Percentiles rank a stretch among this genome's conserved stretches.
phyloP scores from a whole-genome alignment of 2,888 invertebrate genomes.

The Platynereis dumerilii region DNA sequence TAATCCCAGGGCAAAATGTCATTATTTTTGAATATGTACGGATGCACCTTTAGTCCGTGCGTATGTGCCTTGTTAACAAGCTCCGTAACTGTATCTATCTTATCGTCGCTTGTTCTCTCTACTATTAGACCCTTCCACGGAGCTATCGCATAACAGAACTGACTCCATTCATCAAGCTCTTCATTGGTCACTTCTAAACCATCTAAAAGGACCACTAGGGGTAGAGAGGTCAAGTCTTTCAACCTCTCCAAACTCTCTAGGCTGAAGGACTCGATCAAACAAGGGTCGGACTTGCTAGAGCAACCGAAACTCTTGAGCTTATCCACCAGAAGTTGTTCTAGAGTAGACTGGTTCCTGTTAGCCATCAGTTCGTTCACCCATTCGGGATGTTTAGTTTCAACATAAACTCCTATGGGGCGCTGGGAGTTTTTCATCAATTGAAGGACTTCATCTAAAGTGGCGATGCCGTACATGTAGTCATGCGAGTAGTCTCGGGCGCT shows the following conservation, averaged over 20 bases:
- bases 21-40: slow-evolving; percentile 38
- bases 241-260: slow-evolving; percentile 27
- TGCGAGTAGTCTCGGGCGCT: slow-evolving; percentile 30
- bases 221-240: slow-evolving; percentile 22
- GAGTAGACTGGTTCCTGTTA: slow-evolving; percentile 23
- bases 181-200: slow-evolving; percentile 1
- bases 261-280: slow-evolving; percentile 37
- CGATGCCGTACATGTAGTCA: slow-evolving; percentile 28
- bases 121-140: slow-evolving; percentile 24
- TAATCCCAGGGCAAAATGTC: slow-evolving; percentile 34
- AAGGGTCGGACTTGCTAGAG: slow-evolving; percentile 18
- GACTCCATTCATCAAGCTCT: slow-evolving; percentile 21
- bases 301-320: slow-evolving; percentile 23
- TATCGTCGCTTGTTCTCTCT: background rate
- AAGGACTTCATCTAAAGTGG: slow-evolving; percentile 35
- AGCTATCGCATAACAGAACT: slow-evolving; percentile 33
- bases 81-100: slow-evolving; percentile 24
- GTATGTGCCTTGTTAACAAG: slow-evolving; percentile 24
- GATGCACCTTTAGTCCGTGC: slow-evolving; percentile 28
- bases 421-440: slow-evolving; percentile 20
- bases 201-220: slow-evolving; percentile 22
- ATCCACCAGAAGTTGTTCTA: slow-evolving; percentile 35
- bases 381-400: slow-evolving; percentile 36
- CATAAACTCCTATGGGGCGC: slow-evolving; percentile 34
- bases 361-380: slow-evolving; percentile 34